phyloP scores from a whole-genome alignment of 2,113 vertebrate species.

The Leptobrachium leishanense region DNA sequence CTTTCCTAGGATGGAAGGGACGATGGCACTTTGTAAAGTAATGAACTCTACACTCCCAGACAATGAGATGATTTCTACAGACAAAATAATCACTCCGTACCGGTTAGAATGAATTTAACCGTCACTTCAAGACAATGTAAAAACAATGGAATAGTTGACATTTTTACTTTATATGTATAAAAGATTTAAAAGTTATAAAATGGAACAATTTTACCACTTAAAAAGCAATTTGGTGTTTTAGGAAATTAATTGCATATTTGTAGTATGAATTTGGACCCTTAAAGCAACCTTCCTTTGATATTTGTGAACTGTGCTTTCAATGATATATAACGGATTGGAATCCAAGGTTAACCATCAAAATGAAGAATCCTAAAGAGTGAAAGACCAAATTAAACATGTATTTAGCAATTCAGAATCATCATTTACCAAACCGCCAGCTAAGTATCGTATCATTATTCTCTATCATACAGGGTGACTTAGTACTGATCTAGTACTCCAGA shows the following conservation, averaged over 20 bases:
- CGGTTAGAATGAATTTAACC: conserved; percentile 30
- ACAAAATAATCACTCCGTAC: conserved; percentile 4
- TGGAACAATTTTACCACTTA: background rate
- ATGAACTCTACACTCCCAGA: conserved; percentile 2
- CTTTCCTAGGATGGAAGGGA: background rate
- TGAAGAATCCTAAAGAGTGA: no score
- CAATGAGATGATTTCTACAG: conserved; percentile 17
- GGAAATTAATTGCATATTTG: background rate
- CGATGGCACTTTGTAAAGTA: background rate
- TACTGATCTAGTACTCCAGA: no score
- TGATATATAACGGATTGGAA: no score
- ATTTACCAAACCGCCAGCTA: no score
- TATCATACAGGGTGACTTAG: no score
- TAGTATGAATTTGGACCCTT: background rate
- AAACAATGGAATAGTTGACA: conserved; percentile 29
- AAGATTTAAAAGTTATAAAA: background rate
- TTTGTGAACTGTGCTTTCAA: no score
- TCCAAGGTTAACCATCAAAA: no score
- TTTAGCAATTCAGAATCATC: no score
- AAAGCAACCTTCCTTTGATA: no score
- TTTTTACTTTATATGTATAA: background rate
- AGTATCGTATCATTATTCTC: no score
- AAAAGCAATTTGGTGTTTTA: background rate
- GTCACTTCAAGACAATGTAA: conserved; percentile 29
- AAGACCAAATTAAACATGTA: no score